A percentile compares a stretch with the other conserved stretches of the same genome.
Evolutionary conservation across 1,140 invertebrate species (phyloP).

Genomic region (Drosophila sproati): DNA sequence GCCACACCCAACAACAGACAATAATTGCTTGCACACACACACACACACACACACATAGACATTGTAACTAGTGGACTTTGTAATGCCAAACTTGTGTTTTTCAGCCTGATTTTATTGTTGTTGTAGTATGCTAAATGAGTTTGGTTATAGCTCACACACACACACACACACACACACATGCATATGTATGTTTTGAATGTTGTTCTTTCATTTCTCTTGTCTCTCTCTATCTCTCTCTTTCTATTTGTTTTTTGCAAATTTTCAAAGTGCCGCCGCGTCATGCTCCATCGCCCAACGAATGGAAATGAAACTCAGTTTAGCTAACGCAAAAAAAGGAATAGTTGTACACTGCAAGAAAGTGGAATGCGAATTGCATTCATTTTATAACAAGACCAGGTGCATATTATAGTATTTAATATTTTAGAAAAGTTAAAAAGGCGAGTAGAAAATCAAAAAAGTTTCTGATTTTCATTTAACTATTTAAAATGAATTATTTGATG

Average conservation of each 20-base stretch:
- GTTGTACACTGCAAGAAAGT: too few species aligned
- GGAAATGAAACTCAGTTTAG: too few species aligned
- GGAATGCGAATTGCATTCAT: too few species aligned
- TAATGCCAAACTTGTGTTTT: constrained; percentile 63
- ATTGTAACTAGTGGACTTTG: constrained; percentile 46
- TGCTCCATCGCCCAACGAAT: neutral
- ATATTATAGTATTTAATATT: too few species aligned
- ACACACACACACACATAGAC: neutral
- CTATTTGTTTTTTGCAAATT: constrained; percentile 26
- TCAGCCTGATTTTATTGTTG: constrained; percentile 17
- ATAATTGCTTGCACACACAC: constrained; percentile 44
- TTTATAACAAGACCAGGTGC: too few species aligned
- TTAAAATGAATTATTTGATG: too few species aligned
- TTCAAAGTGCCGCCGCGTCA: constrained; percentile 12
- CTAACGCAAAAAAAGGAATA: too few species aligned
- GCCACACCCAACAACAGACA: constrained; percentile 44
- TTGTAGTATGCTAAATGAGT: constrained; percentile 59
- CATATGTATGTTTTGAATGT: constrained; percentile 24
- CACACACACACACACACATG: constrained; percentile 11
- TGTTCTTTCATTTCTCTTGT: constrained; percentile 30
- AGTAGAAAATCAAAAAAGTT: too few species aligned
- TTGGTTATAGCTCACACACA: constrained; percentile 51
- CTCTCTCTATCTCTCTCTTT: constrained; percentile 2
- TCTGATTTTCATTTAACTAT: too few species aligned
- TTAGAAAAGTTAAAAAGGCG: too few species aligned